These are phyloP conservation scores for Ceraclea dissimilis DNA, from an alignment of 2,888 invertebrate genomes.

Conservation along the genomic window DNA sequence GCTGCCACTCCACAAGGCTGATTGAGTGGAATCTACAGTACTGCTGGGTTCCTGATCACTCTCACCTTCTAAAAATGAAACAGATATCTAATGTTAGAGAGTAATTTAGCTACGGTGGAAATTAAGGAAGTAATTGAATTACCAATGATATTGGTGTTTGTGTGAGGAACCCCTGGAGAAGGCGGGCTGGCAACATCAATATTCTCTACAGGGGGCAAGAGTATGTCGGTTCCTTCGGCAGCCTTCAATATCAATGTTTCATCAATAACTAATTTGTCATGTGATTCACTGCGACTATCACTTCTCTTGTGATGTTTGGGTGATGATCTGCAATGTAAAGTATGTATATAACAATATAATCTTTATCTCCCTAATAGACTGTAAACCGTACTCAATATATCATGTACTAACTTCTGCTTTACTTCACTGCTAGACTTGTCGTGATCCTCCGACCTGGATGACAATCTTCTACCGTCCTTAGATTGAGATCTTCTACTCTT, in stretches of 20 bases:
- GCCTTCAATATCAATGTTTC: neutral
- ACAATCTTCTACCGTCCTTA: neutral
- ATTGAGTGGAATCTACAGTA: constrained; percentile 53
- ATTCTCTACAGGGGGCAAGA: constrained; percentile 7
- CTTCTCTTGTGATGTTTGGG: neutral
- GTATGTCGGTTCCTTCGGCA: constrained; percentile 7
- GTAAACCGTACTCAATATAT: no score
- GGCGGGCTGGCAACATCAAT: constrained; percentile 8
- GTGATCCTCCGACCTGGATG: neutral
- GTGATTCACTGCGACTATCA: neutral
- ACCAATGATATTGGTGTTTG: neutral
- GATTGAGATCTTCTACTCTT: constrained; percentile 1
- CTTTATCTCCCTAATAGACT: no score
- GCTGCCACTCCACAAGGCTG: constrained; percentile 71
- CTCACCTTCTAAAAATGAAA: constrained; percentile 42
- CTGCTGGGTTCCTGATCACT: constrained; percentile 76
- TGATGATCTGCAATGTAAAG: no score
- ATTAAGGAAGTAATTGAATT: no score
- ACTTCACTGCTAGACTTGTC: neutral
- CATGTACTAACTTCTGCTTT: neutral
- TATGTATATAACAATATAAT: no score
- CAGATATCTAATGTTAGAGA: no score
- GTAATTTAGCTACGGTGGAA: no score
- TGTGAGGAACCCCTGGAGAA: constrained; percentile 18
- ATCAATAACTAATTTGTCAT: neutral